Evolutionary conservation across 2,113 vertebrate species (phyloP).

Genomic region (Hyperoodon ampullatus): DNA sequence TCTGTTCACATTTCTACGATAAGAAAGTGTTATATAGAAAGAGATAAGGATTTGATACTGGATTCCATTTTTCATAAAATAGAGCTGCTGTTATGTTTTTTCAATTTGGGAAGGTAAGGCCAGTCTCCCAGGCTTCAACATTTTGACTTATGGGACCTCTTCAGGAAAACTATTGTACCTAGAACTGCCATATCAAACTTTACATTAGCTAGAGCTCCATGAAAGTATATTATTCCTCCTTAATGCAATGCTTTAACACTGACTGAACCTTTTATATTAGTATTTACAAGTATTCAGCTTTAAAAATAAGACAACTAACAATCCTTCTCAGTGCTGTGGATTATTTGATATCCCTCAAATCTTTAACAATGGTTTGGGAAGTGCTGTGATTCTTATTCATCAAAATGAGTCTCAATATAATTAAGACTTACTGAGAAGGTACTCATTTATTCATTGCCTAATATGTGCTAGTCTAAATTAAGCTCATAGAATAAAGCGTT

Average conservation of each 20-base stretch:
- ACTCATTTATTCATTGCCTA: not conserved
- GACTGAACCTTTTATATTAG: not conserved
- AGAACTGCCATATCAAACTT: not conserved
- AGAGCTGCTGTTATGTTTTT: not conserved
- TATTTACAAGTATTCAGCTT: not conserved
- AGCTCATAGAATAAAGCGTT: not conserved
- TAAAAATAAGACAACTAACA: not conserved
- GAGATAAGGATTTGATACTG: not conserved
- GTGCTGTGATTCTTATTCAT: not conserved
- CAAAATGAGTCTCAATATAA: slow-evolving; percentile 4
- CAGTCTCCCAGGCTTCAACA: not conserved
- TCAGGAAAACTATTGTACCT: not conserved
- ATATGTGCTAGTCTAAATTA: not conserved
- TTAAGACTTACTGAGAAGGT: not conserved
- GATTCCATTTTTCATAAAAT: not conserved
- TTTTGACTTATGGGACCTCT: not conserved
- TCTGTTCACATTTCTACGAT: slow-evolving; percentile 1
- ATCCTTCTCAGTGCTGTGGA: not conserved
- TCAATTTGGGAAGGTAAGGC: not conserved
- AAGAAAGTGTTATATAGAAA: not conserved
- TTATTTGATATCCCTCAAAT: not conserved
- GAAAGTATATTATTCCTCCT: not conserved
- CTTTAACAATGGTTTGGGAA: not conserved
- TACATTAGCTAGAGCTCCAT: not conserved
- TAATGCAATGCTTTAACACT: not conserved